A percentile compares a stretch with the other conserved stretches of the same genome.
phyloP scores from a whole-genome alignment of 64 coral and sea anemone genomes.

The Porites australiensis region DNA sequence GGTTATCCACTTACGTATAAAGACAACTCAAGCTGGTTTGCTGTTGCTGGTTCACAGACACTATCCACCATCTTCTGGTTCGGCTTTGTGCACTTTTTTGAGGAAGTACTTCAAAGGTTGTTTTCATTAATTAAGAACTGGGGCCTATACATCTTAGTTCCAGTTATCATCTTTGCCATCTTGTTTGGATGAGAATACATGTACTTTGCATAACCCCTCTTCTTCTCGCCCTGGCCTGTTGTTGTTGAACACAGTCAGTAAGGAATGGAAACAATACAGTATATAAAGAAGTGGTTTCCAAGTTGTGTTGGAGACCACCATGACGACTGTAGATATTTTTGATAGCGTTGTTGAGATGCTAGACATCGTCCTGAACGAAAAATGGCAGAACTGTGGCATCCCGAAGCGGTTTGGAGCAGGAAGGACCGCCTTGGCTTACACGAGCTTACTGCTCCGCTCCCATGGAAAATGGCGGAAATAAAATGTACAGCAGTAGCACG shows the following conservation, averaged over 20 bases:
- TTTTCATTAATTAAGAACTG: conserved; percentile 15
- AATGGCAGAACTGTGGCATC: background rate
- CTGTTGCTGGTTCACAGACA: background rate
- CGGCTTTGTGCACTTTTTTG: background rate
- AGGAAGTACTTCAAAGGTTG: background rate
- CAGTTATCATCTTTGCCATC: background rate
- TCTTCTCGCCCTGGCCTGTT: conserved; percentile 50
- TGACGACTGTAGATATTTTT: conserved; percentile 55
- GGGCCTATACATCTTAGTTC: background rate
- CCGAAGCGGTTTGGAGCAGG: background rate
- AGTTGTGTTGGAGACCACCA: background rate
- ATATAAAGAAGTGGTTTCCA: background rate
- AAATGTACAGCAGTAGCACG: background rate
- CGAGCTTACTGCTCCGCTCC: conserved; percentile 11
- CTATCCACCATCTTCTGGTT: background rate
- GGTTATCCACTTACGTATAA: background rate
- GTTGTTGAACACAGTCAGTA: conserved; percentile 26
- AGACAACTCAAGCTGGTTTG: background rate
- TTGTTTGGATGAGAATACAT: conserved; percentile 22
- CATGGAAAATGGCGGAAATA: background rate
- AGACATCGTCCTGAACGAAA: conserved; percentile 37
- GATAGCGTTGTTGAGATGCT: conserved; percentile 61
- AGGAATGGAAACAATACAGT: background rate
- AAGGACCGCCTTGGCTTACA: conserved; percentile 32
- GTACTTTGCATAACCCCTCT: conserved; percentile 11